phyloP scores from a whole-genome alignment of 2,113 vertebrate species.

The Hemibagrus wyckioides region DNA sequence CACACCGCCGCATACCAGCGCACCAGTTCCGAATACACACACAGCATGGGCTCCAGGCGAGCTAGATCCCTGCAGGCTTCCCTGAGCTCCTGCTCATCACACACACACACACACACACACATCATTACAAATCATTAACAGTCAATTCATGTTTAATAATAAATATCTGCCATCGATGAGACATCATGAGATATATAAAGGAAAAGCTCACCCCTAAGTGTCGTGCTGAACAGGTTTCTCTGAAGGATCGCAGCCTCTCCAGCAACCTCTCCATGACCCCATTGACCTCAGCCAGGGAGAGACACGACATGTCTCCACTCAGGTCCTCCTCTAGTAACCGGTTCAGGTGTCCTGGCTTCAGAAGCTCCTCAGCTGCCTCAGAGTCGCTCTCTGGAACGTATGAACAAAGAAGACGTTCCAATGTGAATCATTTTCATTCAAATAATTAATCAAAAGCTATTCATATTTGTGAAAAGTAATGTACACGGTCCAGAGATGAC shows the following conservation, averaged over 20 bases:
- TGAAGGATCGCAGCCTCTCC: slow-evolving; percentile 74
- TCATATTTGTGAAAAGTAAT: no score
- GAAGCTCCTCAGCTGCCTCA: slow-evolving; percentile 66
- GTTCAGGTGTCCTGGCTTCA: slow-evolving; percentile 85
- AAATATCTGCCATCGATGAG: no score
- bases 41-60: slow-evolving; percentile 83
- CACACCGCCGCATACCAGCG: slow-evolving; percentile 85
- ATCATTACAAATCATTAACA: background rate
- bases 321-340: slow-evolving; percentile 84
- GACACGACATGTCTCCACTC: slow-evolving; percentile 76
- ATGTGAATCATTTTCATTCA: no score
- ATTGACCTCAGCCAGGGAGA: slow-evolving; percentile 77
- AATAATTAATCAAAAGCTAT: no score
- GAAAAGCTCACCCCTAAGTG: slow-evolving; percentile 61
- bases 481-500: no score
- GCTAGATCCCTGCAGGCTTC: slow-evolving; percentile 79
- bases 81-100: slow-evolving; percentile 71
- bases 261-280: slow-evolving; percentile 76
- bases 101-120: background rate
- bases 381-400: slow-evolving; percentile 68
- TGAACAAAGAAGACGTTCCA: no score
- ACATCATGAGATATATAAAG: no score
- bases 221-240: slow-evolving; percentile 73
- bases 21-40: slow-evolving; percentile 81
- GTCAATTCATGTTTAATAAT: background rate